Base-by-base conservation (phyloP, 2,797 vertebrate genomes). In the Enteromius anoplus region DNA sequence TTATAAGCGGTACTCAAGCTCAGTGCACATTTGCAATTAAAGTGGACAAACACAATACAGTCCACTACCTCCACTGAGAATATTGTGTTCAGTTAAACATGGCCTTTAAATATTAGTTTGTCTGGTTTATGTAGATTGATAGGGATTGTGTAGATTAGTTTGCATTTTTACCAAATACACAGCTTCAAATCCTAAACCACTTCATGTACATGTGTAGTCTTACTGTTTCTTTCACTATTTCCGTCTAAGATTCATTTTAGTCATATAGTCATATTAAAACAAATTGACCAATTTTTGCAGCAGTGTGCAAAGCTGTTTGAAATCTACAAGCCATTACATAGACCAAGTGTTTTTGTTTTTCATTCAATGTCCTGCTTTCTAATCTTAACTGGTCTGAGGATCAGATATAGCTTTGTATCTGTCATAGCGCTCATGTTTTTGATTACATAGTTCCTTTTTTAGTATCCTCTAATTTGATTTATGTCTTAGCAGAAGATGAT, bases 11-110 rank as follows among this genome's bases (percentile, higher is more conserved):
- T 58, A n/a, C 51, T 40, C 29, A 53, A 53, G 29, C 71, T 73
- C 72, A 40, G 19, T 19, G 51, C 72, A 75, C 49, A 73, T 73
- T 73, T n/a, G 29, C 71, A 73, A 73, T 73, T 73, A 73, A 53
- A 73, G 29, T 73, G 49, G 19, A 73, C 71, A 73, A 73, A 73
- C 47, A 73, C 51, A 58, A 15, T 40, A 40, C 21, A 75, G 72
- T 40, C 51, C 32, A 40, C 21, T 58, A 32, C 51, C 21, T 55
- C 21, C 51, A n/a, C 32, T 58, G 51, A 75, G 72, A 75, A 58
- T 58, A 75, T 26, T 26, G 70, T 47, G 23, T 51, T 42, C 60
- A 37, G 14, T 75, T 72, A 32, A 70, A 65, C 40, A 76, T 34
- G 37, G 72, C 49, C 32, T 75, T 75, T 23, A 55, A 37, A 75